Evolutionary conservation across 2,797 vertebrate genomes (phyloP), one percentile per base, ranked within the genome.

Genomic region (Tauraco hartlaubi): DNA sequence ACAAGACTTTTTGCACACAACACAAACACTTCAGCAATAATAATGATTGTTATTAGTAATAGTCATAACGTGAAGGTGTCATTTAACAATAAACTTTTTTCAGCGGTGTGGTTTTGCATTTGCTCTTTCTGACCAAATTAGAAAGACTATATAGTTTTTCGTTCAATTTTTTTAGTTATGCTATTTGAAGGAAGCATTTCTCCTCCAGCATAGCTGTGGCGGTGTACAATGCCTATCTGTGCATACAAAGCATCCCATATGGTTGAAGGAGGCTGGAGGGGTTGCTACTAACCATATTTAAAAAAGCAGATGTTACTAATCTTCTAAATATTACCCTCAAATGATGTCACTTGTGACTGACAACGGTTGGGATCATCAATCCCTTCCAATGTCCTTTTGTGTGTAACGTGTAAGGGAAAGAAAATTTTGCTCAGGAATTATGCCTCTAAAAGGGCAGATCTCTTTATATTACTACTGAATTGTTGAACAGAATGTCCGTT

Each of bases 281-380:
- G 85, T 96, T 97, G 97, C 68, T 93, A 96, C 90, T 93, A 97
- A 96, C 96, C 92, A 55, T 95, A 96, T 97, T 97, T 98, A 0
- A 88, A 96, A 97, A 98, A 98, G 93, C 98, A 98, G 98, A 98
- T 98, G 98, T 97, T 97, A 96, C 97, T 97, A 94, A 97, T 98
- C 97, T 98, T 98, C 95, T 92, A 95, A 96, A 94, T 92, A 88
- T 96, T 95, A 91, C 88, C 90, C 90, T 87, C 90, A 97, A 97
- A 97, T 96, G 85, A 97, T 96, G 94, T 96, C 97, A 91, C 89
- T 97, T 94, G 84, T 96, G 92, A 94, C 95, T 97, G 97, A 96
- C 96, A 97, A 78, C 4, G 11, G 82, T 92, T 91, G 85, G 87
- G 83, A 41, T 97, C 93, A 95, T 96, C 67, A 37, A 84, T 96